These are phyloP conservation scores for Metopolophium dirhodum DNA, from an alignment of 1,140 invertebrate genomes.

Conservation along the genomic window DNA sequence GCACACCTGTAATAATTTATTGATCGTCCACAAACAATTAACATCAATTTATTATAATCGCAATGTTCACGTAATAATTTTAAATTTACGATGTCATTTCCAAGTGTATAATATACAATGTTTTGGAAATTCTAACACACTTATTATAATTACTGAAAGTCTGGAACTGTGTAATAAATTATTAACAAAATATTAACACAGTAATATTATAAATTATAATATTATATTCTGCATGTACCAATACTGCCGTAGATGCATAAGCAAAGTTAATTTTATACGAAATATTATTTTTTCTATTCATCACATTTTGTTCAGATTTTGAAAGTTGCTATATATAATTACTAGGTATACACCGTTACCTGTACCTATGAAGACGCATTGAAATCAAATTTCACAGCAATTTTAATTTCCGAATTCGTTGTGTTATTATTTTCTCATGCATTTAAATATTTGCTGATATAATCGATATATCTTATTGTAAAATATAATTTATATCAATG, in stretches of 20 bases:
- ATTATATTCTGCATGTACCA: background rate
- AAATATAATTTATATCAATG: background rate
- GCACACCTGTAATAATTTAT: background rate
- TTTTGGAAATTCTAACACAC: background rate
- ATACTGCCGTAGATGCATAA: background rate
- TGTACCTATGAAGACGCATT: background rate
- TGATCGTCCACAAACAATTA: background rate
- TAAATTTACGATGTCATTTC: background rate
- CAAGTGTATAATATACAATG: background rate
- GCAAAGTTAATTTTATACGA: background rate
- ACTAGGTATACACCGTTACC: background rate
- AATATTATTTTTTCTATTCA: background rate
- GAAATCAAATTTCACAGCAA: background rate
- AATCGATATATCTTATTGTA: background rate
- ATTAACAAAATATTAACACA: background rate
- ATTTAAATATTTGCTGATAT: background rate
- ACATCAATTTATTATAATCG: background rate
- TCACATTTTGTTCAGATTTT: background rate
- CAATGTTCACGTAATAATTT: background rate
- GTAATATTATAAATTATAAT: background rate
- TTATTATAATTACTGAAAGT: background rate
- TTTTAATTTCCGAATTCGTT: background rate
- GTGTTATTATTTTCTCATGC: background rate
- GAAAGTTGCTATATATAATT: background rate
- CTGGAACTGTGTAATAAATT: background rate